These are phyloP conservation scores for Steatornis caripensis DNA, from an alignment of 2,113 vertebrate genomes.

Conservation along the genomic window DNA sequence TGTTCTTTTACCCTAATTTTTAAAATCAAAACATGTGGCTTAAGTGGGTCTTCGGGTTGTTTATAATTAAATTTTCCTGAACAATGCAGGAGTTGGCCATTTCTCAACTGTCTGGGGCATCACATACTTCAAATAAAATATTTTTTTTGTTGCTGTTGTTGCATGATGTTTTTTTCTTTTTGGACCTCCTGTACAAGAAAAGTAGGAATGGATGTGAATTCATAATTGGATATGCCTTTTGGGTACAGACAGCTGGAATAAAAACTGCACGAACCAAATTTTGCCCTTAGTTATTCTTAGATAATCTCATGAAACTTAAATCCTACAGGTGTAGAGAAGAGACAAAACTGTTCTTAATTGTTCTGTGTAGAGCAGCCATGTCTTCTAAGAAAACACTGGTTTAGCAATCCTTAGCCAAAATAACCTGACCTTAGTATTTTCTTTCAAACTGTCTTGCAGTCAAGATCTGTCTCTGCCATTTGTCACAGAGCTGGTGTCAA, in stretches of 20 bases:
- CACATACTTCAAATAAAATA: conserved; percentile 6
- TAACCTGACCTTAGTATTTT: not conserved
- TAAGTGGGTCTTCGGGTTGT: not conserved
- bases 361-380: not conserved
- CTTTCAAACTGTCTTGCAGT: not conserved
- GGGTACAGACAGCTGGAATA: not conserved
- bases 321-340: not conserved
- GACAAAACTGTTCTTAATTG: not conserved
- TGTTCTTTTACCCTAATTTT: not conserved
- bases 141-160: not conserved
- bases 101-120: conserved; percentile 6
- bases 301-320: not conserved
- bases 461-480: not conserved
- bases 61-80: conserved; percentile 24
- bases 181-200: not conserved
- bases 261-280: not conserved
- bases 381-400: not conserved
- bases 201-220: not conserved
- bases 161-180: not conserved
- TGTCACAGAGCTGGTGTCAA: not conserved
- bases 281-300: not conserved
- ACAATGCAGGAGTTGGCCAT: not conserved
- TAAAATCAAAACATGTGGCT: not conserved
- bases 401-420: not conserved
- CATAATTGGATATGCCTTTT: not conserved